Base-by-base conservation (phyloP, 2,113 vertebrate species). In the Gyps fulvus region DNA sequence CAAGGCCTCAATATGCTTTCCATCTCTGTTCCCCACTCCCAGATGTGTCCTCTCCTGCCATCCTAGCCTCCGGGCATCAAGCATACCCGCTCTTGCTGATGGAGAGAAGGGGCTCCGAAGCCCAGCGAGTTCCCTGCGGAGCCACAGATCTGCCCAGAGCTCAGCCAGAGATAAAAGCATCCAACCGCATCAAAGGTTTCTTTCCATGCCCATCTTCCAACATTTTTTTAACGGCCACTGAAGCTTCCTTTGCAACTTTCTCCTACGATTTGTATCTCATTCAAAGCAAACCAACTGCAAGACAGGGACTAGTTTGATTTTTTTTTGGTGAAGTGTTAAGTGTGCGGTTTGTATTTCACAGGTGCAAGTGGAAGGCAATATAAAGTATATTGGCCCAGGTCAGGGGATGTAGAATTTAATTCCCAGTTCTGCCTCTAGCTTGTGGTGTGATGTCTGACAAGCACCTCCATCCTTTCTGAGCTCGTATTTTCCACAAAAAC, bases 151-250 rank as follows among this genome's bases (percentile, higher is more conserved):
- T 70, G 32, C 31, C 42, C 73, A 65, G 43, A 90, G 65, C 80
- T 95, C 95, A 96, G 95, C 86, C 95, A 95, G 89, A 93, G 18
- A n/a, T 40, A 93, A 94, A 95, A 95, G 43, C 47, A 84, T 43
- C 29, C 23, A 52, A 36, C 52, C 4, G 2, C 45, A 27, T 62
- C 45, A 78, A 38, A 16, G 13, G 50, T 62, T 84, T 84, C 31
- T 94, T 90, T 65, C 62, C 34, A 26, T 5, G 3, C 21, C 27
- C 26, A 26, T 61, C 55, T 71, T 63, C 47, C 17, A 10, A 6
- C 3, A 7, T 21, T 26, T 78, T 70, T 57, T 16, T 55, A 62
- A 70, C 1, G 0, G 21, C 19, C 17, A 5, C 5, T 40, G 16
- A 54, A 70, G 50, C 7, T 63, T 83, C 47, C 16, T 82, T 74